These are phyloP conservation scores for Carterocephalus palaemon DNA, from an alignment of 2,888 invertebrate species.

Conservation along the genomic window DNA sequence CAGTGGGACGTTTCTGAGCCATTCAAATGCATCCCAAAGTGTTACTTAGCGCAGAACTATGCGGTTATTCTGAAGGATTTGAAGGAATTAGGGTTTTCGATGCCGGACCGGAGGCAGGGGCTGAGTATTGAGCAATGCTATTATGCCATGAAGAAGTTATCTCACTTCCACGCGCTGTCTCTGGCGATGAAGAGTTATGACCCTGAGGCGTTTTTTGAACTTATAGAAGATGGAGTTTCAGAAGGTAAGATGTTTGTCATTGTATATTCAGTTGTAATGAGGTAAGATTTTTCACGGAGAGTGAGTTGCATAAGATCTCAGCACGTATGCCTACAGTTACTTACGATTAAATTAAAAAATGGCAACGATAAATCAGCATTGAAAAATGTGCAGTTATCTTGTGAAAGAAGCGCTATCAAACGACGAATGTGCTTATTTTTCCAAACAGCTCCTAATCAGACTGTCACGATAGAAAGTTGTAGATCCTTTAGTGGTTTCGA, in stretches of 20 bases:
- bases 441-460: no score
- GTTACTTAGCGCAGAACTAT: conserved; percentile 79
- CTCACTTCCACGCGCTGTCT: conserved; percentile 82
- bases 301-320: no score
- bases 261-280: no score
- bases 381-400: no score
- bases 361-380: no score
- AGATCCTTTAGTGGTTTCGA: no score
- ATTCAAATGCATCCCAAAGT: conserved; percentile 79
- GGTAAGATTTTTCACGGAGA: no score
- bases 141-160: conserved; percentile 79
- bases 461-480: no score
- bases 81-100: conserved; percentile 78
- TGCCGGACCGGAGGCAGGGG: conserved; percentile 82
- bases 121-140: conserved; percentile 80
- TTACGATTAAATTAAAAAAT: no score
- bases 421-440: no score
- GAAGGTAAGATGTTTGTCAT: conserved; percentile 60
- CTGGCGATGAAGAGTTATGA: conserved; percentile 80
- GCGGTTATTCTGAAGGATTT: conserved; percentile 81
- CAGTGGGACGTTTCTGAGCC: conserved; percentile 60
- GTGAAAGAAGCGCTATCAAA: no score
- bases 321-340: no score
- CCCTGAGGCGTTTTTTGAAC: conserved; percentile 76
- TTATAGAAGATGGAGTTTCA: conserved; percentile 67